phyloP scores from a whole-genome alignment of 2,888 invertebrate genomes.

The Oxystoma pomonae region DNA sequence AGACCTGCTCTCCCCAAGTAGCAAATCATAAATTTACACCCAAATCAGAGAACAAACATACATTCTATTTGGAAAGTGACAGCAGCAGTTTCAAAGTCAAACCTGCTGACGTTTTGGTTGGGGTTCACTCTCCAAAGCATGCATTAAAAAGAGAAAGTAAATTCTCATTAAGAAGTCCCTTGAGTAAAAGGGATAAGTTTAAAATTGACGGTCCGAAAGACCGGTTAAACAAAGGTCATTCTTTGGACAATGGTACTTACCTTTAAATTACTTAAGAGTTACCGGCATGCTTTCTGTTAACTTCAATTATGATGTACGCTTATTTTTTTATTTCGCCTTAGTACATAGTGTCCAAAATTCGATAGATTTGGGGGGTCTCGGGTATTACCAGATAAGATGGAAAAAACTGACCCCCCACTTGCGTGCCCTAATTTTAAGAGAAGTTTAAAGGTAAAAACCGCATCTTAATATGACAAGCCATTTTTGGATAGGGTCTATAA shows the following conservation, averaged over 20 bases:
- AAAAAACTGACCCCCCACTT: too few relatives aligned
- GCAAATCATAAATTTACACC: not conserved
- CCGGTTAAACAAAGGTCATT: constrained; percentile 33
- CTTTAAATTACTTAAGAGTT: constrained; percentile 28
- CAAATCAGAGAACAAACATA: not conserved
- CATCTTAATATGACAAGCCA: too few relatives aligned
- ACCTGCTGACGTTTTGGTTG: constrained; percentile 32
- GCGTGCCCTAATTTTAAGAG: too few relatives aligned
- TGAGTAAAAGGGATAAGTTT: constrained; percentile 40
- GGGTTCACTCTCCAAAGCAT: constrained; percentile 42
- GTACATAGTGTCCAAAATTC: too few relatives aligned
- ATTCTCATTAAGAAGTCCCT: constrained; percentile 42
- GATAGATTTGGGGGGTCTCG: too few relatives aligned
- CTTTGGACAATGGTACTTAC: constrained; percentile 37
- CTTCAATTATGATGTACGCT: too few relatives aligned
- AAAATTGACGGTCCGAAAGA: constrained; percentile 34
- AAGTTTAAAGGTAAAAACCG: too few relatives aligned
- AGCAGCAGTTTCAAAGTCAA: constrained; percentile 34
- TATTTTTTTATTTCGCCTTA: too few relatives aligned
- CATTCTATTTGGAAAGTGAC: constrained; percentile 14
- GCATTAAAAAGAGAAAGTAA: constrained; percentile 39
- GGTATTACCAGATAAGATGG: too few relatives aligned
- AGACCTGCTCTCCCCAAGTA: not conserved
- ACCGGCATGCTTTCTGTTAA: too few relatives aligned
- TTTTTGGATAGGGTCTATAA: too few relatives aligned